Conservation (phyloP, 2,888 invertebrate species). For the Brachyptera putata region DNA sequence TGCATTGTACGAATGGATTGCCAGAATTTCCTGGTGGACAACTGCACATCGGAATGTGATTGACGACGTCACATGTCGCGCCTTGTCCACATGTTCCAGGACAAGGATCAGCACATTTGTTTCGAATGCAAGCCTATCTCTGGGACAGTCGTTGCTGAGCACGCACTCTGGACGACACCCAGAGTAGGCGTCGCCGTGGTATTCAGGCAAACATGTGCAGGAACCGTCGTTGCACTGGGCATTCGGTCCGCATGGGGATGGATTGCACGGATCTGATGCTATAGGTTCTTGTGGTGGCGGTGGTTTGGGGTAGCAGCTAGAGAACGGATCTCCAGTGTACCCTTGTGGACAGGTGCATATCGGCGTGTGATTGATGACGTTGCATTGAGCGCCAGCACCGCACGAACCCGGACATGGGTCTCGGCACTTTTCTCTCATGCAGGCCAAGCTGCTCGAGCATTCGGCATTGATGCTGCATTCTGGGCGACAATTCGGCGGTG, state of each 20-base stretch:
- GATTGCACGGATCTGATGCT: constrained; percentile 36
- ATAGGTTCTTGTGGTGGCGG: constrained; percentile 27
- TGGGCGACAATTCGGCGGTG: constrained; percentile 63
- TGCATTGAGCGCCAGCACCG: constrained; percentile 57
- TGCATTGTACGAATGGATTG: constrained; percentile 63
- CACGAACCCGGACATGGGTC: constrained; percentile 81
- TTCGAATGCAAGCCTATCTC: constrained; percentile 60
- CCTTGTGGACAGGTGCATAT: constrained; percentile 36
- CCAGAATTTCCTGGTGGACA: constrained; percentile 57
- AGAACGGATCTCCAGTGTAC: constrained; percentile 41
- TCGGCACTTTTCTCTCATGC: constrained; percentile 66
- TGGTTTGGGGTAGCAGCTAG: constrained; percentile 34
- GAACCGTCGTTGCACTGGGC: constrained; percentile 49
- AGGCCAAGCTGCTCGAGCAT: constrained; percentile 64
- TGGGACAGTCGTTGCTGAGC: constrained; percentile 60
- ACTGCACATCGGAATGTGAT: constrained; percentile 67
- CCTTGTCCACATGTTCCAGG: constrained; percentile 64
- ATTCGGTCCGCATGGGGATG: constrained; percentile 41
- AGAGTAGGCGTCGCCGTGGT: constrained; percentile 66
- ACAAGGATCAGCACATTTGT: constrained; percentile 68
- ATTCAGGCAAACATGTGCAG: constrained; percentile 68
- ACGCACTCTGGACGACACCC: constrained; percentile 69
- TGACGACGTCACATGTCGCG: constrained; percentile 66
- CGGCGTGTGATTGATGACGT: constrained; percentile 64
- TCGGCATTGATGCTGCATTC: constrained; percentile 65